Percentiles rank a stretch among this genome's conserved stretches.
These are phyloP conservation scores for Aethina tumida DNA, from an alignment of 1,140 invertebrate genomes.

Conservation along the genomic window DNA sequence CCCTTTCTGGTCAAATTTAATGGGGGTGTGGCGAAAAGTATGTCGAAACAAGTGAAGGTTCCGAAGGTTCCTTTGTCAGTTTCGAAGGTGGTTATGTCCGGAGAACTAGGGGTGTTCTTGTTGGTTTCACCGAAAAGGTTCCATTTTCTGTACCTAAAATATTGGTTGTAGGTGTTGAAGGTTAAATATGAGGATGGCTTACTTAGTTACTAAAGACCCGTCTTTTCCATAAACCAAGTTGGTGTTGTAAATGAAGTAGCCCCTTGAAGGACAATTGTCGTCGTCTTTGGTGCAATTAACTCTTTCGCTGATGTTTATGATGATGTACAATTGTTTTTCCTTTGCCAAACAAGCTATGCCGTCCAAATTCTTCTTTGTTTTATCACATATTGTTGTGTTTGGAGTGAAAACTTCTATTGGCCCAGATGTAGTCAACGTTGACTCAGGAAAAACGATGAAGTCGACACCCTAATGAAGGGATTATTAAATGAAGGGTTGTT, in stretches of 20 bases:
- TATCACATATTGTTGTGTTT: constrained; percentile 1
- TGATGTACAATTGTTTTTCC: constrained; percentile 44
- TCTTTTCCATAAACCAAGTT: constrained; percentile 41
- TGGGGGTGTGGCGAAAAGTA: constrained; percentile 56
- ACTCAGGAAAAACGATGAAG: constrained; percentile 18
- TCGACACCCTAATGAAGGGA: constrained; percentile 15
- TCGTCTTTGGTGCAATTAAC: constrained; percentile 15
- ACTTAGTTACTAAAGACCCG: constrained; percentile 11
- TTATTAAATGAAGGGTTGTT: too few species aligned
- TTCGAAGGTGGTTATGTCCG: constrained; percentile 45
- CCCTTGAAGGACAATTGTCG: constrained; percentile 29
- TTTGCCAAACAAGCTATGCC: constrained; percentile 36
- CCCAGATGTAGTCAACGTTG: constrained; percentile 4
- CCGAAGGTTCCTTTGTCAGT: constrained; percentile 78
- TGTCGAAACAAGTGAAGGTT: constrained; percentile 65
- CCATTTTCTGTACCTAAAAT: constrained; percentile 55
- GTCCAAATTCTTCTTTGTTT: constrained; percentile 17
- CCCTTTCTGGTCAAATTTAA: constrained; percentile 43
- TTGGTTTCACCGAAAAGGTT: constrained; percentile 48
- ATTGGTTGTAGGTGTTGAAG: too few species aligned
- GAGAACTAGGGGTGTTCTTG: constrained; percentile 38
- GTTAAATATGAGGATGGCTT: too few species aligned
- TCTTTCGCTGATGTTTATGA: constrained; percentile 62
- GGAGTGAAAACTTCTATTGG: background rate
- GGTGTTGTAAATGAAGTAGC: constrained; percentile 51